phyloP scores from a whole-genome alignment of 1,140 invertebrate species.

The Hycleus cichorii region DNA sequence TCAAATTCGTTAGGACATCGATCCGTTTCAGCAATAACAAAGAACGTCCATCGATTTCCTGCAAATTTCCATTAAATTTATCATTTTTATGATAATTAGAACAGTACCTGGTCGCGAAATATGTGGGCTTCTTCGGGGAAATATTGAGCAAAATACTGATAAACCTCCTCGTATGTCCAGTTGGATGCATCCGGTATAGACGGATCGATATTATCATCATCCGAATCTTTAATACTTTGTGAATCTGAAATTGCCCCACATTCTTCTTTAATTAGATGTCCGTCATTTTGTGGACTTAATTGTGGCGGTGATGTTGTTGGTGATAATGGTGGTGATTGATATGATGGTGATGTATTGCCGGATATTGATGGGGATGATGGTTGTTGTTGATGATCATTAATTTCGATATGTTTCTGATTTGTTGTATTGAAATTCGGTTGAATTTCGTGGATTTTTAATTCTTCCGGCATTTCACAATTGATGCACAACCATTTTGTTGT shows the following conservation, averaged over 20 bases:
- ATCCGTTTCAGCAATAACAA: constrained; percentile 69
- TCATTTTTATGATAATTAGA: background rate
- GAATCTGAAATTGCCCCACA: constrained; percentile 26
- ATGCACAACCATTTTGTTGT: constrained; percentile 52
- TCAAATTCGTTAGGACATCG: constrained; percentile 71
- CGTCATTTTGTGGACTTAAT: constrained; percentile 33
- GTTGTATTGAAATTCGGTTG: constrained; percentile 26
- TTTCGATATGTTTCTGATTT: background rate
- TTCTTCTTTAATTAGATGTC: constrained; percentile 14
- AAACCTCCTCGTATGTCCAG: constrained; percentile 77
- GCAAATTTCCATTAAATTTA: constrained; percentile 26
- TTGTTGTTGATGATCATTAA: background rate
- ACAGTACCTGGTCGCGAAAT: constrained; percentile 69
- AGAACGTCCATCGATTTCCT: constrained; percentile 85
- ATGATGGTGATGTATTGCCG: constrained; percentile 20
- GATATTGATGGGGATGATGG: constrained; percentile 24
- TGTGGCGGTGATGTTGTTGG: constrained; percentile 34
- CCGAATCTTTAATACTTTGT: constrained; percentile 32
- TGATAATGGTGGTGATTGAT: constrained; percentile 20
- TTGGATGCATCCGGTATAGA: constrained; percentile 68
- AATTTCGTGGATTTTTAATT: constrained; percentile 35
- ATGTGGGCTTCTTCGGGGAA: constrained; percentile 68
- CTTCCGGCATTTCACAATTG: constrained; percentile 45
- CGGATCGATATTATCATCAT: constrained; percentile 49
- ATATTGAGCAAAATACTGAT: constrained; percentile 65